Percentiles rank a stretch among this genome's conserved stretches.
phyloP scores from a whole-genome alignment of 2,797 vertebrate genomes.

The Gymnodraco acuticeps region DNA sequence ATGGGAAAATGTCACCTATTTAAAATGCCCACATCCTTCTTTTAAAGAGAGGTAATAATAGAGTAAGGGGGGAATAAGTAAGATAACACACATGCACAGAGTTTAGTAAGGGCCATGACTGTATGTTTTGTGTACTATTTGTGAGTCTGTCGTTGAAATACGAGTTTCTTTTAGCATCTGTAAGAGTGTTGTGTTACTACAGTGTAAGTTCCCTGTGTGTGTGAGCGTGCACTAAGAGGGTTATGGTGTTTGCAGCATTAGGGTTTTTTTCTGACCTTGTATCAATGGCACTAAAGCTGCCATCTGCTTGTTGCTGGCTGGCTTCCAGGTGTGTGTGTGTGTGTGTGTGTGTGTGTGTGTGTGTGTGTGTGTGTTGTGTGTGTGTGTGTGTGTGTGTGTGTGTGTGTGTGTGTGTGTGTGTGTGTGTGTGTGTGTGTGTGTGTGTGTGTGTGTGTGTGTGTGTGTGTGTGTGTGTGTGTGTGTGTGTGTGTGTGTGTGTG shows the following conservation, averaged over 20 bases:
- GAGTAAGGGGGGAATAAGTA: neutral
- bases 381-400: neutral
- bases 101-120: neutral
- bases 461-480: constrained; percentile 1
- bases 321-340: constrained; percentile 26
- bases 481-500: neutral
- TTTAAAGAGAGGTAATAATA: too few relatives aligned
- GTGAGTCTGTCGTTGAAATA: neutral
- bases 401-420: constrained; percentile 23
- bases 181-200: neutral
- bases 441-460: constrained; percentile 13
- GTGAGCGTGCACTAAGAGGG: constrained; percentile 24
- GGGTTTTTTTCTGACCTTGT: constrained; percentile 49
- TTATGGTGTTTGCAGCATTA: constrained; percentile 54
- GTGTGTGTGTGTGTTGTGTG: constrained; percentile 14
- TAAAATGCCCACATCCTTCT: constrained; percentile 10
- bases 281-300: constrained; percentile 50
- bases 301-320: constrained; percentile 55
- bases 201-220: neutral
- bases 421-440: neutral
- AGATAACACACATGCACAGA: neutral
- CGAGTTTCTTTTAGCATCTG: too few relatives aligned
- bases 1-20: neutral
- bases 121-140: neutral
- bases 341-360: neutral